Evolutionary conservation across 2,113 vertebrate species (phyloP).

Genomic region (Ceyx margarethae): DNA sequence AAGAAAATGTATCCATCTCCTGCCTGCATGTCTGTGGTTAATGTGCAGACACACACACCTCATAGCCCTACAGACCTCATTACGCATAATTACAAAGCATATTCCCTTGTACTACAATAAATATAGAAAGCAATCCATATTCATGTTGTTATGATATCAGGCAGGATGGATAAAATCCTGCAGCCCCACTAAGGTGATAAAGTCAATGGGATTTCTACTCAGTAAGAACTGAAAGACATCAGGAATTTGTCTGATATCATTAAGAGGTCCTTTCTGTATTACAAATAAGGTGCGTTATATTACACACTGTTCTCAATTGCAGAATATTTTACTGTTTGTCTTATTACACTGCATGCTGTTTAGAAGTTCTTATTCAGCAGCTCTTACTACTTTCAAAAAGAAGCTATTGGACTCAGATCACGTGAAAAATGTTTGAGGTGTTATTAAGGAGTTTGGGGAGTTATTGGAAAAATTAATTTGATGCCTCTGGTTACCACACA

Average conservation of each 20-base stretch:
- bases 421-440: background rate
- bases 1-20: conserved; percentile 1
- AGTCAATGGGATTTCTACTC: background rate
- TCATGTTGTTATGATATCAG: background rate
- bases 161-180: background rate
- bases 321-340: background rate
- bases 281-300: background rate
- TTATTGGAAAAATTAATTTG: background rate
- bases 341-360: background rate
- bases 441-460: background rate
- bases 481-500: background rate
- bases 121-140: background rate
- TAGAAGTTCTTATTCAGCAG: background rate
- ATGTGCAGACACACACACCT: background rate
- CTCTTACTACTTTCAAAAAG: background rate
- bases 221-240: background rate
- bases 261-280: background rate
- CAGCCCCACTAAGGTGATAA: background rate
- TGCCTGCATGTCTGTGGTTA: background rate
- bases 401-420: background rate
- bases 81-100: background rate
- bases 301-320: background rate
- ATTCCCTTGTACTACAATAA: background rate
- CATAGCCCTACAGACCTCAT: background rate
- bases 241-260: background rate